Percentiles rank a stretch among this genome's conserved stretches.
phyloP scores from a whole-genome alignment of 2,797 vertebrate genomes.

The Meda fulgida region DNA sequence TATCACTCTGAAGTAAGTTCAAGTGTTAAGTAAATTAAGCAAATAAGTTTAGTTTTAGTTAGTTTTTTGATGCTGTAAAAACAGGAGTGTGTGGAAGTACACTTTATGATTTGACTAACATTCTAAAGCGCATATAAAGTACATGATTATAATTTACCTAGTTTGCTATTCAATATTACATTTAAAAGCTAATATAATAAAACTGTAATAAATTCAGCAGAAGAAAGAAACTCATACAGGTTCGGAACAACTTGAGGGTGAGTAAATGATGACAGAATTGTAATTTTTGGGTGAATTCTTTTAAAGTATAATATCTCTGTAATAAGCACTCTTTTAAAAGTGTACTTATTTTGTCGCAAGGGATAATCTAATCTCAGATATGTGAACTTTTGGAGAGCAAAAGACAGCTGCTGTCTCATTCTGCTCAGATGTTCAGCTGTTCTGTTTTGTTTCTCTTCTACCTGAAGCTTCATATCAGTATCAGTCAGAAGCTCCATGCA shows the following conservation, averaged over 20 bases:
- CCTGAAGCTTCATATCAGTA: neutral
- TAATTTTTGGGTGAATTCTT: too few relatives aligned
- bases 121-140: too few relatives aligned
- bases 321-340: neutral
- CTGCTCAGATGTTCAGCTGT: conserved; percentile 44
- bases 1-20: too few relatives aligned
- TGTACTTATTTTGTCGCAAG: neutral
- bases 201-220: too few relatives aligned
- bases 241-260: too few relatives aligned
- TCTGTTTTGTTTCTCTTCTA: neutral
- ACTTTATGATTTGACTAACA: too few relatives aligned
- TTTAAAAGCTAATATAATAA: neutral
- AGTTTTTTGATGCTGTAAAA: too few relatives aligned
- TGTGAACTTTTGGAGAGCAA: neutral
- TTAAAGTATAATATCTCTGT: neutral
- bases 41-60: too few relatives aligned
- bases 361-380: neutral
- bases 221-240: too few relatives aligned
- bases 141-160: neutral
- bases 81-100: too few relatives aligned
- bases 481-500: neutral
- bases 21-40: too few relatives aligned
- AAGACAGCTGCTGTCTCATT: neutral
- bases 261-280: too few relatives aligned
- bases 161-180: neutral